Conservation (phyloP, 2,113 vertebrate genomes). For the Hydrolagus affinis region DNA sequence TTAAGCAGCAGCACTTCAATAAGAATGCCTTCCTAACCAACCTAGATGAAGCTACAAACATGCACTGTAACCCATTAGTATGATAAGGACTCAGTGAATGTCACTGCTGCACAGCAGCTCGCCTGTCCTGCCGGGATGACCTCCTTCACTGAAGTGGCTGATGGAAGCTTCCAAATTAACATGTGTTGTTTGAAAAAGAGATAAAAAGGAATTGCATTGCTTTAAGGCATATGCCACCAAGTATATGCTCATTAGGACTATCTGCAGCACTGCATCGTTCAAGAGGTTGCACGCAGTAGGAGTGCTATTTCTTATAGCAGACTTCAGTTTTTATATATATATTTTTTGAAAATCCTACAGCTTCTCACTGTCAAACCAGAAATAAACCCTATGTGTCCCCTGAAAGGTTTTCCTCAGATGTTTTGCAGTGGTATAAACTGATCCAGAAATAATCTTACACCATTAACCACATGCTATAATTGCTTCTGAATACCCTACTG, state of each 20-base stretch:
- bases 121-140: slow-evolving; percentile 52
- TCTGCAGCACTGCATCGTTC: not conserved
- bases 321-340: not conserved
- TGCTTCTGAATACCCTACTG: slow-evolving; percentile 41
- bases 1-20: no score
- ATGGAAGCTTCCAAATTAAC: slow-evolving; percentile 45
- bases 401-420: not conserved
- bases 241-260: slow-evolving; percentile 38
- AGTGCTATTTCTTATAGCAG: not conserved
- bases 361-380: not conserved
- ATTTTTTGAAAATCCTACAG: not conserved
- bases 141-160: slow-evolving; percentile 51
- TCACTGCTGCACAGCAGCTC: slow-evolving; percentile 45
- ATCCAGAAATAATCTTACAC: not conserved
- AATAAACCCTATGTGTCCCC: not conserved
- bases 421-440: not conserved
- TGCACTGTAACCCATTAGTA: slow-evolving; percentile 51
- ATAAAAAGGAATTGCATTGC: slow-evolving; percentile 23
- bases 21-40: no score
- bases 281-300: no score
- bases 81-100: slow-evolving; percentile 58
- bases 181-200: slow-evolving; percentile 38
- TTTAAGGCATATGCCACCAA: slow-evolving; percentile 44
- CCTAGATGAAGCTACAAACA: slow-evolving; percentile 42
- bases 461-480: slow-evolving; percentile 27